Evolutionary conservation across 1,140 invertebrate species (phyloP).

Genomic region (Drosophila sechellia): DNA sequence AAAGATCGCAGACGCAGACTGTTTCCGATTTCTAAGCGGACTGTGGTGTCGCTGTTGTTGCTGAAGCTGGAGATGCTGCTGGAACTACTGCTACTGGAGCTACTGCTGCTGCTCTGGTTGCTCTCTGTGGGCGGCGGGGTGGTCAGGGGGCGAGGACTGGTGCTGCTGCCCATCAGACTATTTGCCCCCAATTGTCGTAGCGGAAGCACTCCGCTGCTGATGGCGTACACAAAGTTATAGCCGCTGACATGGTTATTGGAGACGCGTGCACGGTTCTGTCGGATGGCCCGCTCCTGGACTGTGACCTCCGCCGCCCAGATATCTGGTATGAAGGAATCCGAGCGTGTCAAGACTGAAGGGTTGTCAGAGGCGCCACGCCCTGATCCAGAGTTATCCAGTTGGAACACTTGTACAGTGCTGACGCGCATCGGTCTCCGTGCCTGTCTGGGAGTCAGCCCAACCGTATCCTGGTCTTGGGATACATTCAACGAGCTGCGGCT

Average conservation of each 20-base stretch:
- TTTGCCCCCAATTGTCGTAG: constrained; percentile 33
- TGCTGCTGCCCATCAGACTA: constrained; percentile 26
- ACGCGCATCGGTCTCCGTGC: constrained; percentile 19
- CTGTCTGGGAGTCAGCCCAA: constrained; percentile 6
- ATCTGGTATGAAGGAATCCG: constrained; percentile 74
- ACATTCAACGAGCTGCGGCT: constrained; percentile 7
- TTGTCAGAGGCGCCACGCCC: constrained; percentile 3
- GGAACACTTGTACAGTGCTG: constrained; percentile 44
- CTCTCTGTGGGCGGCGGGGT: constrained; percentile 9
- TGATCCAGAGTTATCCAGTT: constrained; percentile 24
- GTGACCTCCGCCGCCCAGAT: constrained; percentile 84
- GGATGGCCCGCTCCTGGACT: constrained; percentile 74
- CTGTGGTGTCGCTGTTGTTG: constrained; percentile 27
- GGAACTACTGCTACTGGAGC: constrained; percentile 30
- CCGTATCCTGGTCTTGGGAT: constrained; percentile 2
- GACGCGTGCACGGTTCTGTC: constrained; percentile 63
- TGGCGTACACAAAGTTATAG: constrained; percentile 83
- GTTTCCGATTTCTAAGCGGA: constrained; percentile 43
- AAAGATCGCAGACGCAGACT: constrained; percentile 44
- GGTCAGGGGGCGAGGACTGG: constrained; percentile 7
- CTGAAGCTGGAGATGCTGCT: constrained; percentile 28
- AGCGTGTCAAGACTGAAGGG: background rate
- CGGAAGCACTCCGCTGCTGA: constrained; percentile 81
- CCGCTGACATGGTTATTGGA: constrained; percentile 59
- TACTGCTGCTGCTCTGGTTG: constrained; percentile 21